Percentiles rank a stretch among this genome's conserved stretches.
phyloP scores from a whole-genome alignment of 2,113 vertebrate genomes.

The Carassius auratus region DNA sequence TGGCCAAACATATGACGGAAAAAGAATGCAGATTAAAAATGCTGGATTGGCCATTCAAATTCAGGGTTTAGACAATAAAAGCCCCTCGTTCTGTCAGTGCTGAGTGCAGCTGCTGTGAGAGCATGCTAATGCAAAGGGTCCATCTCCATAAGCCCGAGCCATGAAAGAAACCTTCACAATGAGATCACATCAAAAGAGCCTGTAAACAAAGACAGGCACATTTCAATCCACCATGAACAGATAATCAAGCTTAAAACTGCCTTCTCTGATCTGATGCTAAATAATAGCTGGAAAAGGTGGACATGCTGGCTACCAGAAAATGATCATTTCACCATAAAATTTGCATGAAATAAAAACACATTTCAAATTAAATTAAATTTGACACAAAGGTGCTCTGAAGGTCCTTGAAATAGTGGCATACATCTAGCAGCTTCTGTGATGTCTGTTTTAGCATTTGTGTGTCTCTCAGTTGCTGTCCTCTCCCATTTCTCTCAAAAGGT shows the following conservation, averaged over 20 bases:
- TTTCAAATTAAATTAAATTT: no score
- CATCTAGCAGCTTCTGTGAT: conserved; percentile 55
- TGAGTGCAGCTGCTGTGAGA: conserved; percentile 70
- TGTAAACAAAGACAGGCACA: conserved; percentile 72
- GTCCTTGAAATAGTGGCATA: conserved; percentile 61
- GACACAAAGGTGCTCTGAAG: conserved; percentile 50
- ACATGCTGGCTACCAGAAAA: conserved; percentile 38
- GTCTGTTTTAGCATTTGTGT: conserved; percentile 57
- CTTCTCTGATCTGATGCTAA: conserved; percentile 60
- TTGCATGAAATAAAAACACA: conserved; percentile 67
- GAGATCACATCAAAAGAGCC: conserved; percentile 80
- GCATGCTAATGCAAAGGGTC: conserved; percentile 46
- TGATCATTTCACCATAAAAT: conserved; percentile 70
- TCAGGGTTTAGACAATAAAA: conserved; percentile 62
- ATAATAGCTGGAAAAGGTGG: conserved; percentile 45
- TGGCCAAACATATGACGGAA: conserved; percentile 22
- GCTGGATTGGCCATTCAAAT: conserved; percentile 59
- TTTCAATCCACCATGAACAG: conserved; percentile 69
- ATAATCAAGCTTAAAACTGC: conserved; percentile 72
- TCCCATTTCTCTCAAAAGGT: conserved; percentile 64
- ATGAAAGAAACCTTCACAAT: conserved; percentile 74
- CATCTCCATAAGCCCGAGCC: conserved; percentile 61
- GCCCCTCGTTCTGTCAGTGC: conserved; percentile 26
- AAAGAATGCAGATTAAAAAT: conserved; percentile 56
- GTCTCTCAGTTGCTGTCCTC: not conserved